phyloP scores from a whole-genome alignment of 1,140 invertebrate genomes.

The Aleiodes sp. region DNA sequence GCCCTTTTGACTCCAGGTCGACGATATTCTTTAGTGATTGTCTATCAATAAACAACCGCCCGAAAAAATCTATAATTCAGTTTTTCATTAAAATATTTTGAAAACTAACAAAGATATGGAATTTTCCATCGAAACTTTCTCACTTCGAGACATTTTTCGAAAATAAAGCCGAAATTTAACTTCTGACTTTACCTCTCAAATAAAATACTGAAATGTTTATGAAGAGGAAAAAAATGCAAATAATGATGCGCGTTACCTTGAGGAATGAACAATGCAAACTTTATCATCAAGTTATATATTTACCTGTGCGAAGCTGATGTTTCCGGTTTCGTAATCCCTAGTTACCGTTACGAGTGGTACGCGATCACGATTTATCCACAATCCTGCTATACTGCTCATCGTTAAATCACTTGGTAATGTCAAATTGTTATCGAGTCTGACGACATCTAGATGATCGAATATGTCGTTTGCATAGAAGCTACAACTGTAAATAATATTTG shows the following conservation, averaged over 20 bases:
- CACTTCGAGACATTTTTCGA: too few species aligned
- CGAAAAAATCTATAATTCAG: neutral
- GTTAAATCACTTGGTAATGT: slow-evolving; percentile 69
- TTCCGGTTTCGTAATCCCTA: slow-evolving; percentile 73
- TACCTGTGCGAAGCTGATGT: slow-evolving; percentile 75
- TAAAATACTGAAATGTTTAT: too few species aligned
- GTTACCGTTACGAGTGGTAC: slow-evolving; percentile 81
- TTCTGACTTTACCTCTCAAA: too few species aligned
- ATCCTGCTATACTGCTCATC: slow-evolving; percentile 75
- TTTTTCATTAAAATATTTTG: slow-evolving; percentile 10
- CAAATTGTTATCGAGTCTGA: slow-evolving; percentile 68
- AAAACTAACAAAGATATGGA: too few species aligned
- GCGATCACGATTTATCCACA: slow-evolving; percentile 84
- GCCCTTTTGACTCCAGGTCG: too few species aligned
- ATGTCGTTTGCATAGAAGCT: slow-evolving; percentile 84
- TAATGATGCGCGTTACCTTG: slow-evolving; percentile 7
- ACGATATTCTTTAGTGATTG: too few species aligned
- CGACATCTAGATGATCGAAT: slow-evolving; percentile 78
- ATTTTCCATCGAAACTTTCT: too few species aligned
- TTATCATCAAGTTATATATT: slow-evolving; percentile 13
- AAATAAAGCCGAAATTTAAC: too few species aligned
- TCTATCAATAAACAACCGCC: neutral
- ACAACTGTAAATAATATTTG: slow-evolving; percentile 39
- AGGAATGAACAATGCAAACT: slow-evolving; percentile 17
- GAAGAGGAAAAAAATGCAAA: too few species aligned